Percentiles rank a stretch among this genome's conserved stretches.
Conservation (phyloP, 2,797 vertebrate genomes). For the Acanthurus lineatus region DNA sequence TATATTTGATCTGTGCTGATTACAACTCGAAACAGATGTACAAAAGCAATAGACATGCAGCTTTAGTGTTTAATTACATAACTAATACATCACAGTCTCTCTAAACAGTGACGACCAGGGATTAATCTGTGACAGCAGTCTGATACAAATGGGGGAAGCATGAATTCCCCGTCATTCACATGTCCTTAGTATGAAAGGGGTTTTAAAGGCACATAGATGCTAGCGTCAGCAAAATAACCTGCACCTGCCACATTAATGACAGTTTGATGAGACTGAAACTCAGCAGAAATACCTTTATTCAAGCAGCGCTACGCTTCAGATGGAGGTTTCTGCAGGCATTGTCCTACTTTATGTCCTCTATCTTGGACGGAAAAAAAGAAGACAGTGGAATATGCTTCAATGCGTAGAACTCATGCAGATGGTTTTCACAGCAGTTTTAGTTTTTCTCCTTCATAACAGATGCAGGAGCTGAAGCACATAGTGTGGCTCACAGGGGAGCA, state of each 20-base stretch:
- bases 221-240: slow-evolving; percentile 28
- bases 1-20: background rate
- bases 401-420: slow-evolving; percentile 7
- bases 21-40: background rate
- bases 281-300: slow-evolving; percentile 35
- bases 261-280: slow-evolving; percentile 32
- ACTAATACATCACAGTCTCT: background rate
- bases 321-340: background rate
- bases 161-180: background rate
- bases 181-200: background rate
- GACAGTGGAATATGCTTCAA: slow-evolving; percentile 3
- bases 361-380: slow-evolving; percentile 9
- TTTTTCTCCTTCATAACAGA: slow-evolving; percentile 25
- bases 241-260: slow-evolving; percentile 31
- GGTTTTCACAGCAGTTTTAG: too few species aligned
- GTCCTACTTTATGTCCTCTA: slow-evolving; percentile 24
- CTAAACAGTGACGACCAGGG: background rate
- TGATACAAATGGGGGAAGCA: background rate
- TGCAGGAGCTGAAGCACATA: slow-evolving; percentile 31
- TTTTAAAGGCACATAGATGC: slow-evolving; percentile 1
- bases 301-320: slow-evolving; percentile 10
- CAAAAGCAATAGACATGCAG: background rate
- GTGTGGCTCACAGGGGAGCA: slow-evolving; percentile 58
- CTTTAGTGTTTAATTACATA: background rate
- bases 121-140: background rate